A percentile compares a stretch with the other conserved stretches of the same genome.
phyloP scores from a whole-genome alignment of 2,888 invertebrate species.

The Keiferia lycopersicella region DNA sequence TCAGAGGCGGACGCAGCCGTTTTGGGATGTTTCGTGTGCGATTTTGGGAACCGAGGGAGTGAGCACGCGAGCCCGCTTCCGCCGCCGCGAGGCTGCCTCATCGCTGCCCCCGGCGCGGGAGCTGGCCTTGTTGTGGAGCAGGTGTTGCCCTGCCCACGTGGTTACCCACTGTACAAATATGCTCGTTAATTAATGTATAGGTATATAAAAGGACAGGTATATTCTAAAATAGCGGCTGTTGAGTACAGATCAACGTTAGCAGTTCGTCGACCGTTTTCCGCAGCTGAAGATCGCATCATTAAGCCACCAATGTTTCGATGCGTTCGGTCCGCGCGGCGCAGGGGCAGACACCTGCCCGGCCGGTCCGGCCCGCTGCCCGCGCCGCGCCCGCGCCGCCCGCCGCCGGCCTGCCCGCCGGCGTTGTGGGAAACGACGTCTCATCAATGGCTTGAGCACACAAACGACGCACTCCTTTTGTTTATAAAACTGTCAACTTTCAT shows the following conservation, averaged over 20 bases:
- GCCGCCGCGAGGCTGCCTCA: slow-evolving; percentile 54
- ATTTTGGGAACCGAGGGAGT: slow-evolving; percentile 57
- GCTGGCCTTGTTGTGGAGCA: slow-evolving; percentile 32
- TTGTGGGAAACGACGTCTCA: slow-evolving; percentile 72
- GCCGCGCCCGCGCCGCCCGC: background rate
- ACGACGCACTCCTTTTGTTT: slow-evolving; percentile 70
- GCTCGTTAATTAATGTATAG: background rate
- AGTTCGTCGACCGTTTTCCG: slow-evolving; percentile 54
- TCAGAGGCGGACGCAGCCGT: slow-evolving; percentile 65
- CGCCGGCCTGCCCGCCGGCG: slow-evolving; percentile 40
- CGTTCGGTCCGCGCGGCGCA: slow-evolving; percentile 52
- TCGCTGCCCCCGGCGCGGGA: slow-evolving; percentile 37
- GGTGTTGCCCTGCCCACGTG: slow-evolving; percentile 43
- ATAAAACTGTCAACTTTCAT: slow-evolving; percentile 77
- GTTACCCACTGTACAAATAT: background rate
- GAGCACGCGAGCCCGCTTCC: slow-evolving; percentile 57
- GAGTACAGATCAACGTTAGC: slow-evolving; percentile 19
- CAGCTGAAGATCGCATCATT: slow-evolving; percentile 56
- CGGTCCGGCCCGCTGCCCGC: slow-evolving; percentile 48
- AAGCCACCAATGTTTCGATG: slow-evolving; percentile 51
- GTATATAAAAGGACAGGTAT: background rate
- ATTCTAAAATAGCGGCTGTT: background rate
- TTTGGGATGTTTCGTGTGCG: slow-evolving; percentile 62
- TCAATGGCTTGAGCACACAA: slow-evolving; percentile 70
- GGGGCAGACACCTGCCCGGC: slow-evolving; percentile 60